phyloP scores from a whole-genome alignment of 1,140 invertebrate genomes.

The Pentalonia nigronervosa region DNA sequence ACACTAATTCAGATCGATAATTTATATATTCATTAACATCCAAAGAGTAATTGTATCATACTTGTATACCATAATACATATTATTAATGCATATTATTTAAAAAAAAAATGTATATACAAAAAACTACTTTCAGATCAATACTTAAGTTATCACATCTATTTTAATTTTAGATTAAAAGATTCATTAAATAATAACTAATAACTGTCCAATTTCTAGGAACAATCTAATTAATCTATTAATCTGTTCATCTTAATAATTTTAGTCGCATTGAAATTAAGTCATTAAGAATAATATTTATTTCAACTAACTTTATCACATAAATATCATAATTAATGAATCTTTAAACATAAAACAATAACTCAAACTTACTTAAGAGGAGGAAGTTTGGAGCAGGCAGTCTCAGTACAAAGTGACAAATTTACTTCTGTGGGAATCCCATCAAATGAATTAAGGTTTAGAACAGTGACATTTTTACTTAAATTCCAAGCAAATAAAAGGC shows the following conservation, averaged over 20 bases:
- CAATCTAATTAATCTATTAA: not conserved
- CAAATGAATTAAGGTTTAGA: slow-evolving; percentile 11
- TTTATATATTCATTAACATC: not conserved
- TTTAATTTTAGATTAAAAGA: too few relatives aligned
- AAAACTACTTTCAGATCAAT: not conserved
- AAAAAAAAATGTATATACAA: too few relatives aligned
- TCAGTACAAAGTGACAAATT: slow-evolving; percentile 39
- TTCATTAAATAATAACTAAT: not conserved
- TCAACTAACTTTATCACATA: not conserved
- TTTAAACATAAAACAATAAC: not conserved
- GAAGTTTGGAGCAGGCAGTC: slow-evolving; percentile 44
- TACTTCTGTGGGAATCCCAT: slow-evolving; percentile 12
- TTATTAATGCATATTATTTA: not conserved
- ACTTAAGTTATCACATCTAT: too few relatives aligned
- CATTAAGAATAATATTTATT: not conserved
- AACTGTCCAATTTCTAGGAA: not conserved
- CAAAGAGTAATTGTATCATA: not conserved
- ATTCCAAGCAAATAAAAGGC: slow-evolving; percentile 44
- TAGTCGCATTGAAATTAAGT: not conserved
- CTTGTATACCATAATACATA: not conserved
- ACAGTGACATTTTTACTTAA: slow-evolving; percentile 44
- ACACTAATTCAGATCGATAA: not conserved
- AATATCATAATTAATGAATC: not conserved
- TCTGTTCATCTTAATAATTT: not conserved
- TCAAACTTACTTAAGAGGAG: slow-evolving; percentile 38